phyloP scores from a whole-genome alignment of 2,113 vertebrate genomes.

The Caranx melampygus region DNA sequence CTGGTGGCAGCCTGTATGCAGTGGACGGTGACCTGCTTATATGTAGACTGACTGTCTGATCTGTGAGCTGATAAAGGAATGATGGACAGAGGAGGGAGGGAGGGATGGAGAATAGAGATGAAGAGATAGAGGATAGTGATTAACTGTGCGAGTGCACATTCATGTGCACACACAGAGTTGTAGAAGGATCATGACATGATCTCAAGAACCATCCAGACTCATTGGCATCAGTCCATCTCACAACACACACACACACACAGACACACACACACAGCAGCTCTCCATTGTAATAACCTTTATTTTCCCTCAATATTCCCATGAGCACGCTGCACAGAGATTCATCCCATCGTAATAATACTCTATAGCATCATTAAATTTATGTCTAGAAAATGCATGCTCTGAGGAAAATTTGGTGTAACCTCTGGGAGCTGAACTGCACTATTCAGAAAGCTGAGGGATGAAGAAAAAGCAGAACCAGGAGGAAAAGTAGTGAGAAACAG shows the following conservation, averaged over 20 bases:
- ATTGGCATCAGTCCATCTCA: constrained; percentile 55
- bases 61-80: constrained; percentile 13
- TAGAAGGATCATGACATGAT: constrained; percentile 43
- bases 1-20: neutral
- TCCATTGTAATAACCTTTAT: constrained; percentile 33
- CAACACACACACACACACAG: neutral
- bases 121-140: constrained; percentile 24
- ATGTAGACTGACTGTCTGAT: constrained; percentile 9
- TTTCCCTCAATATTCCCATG: neutral
- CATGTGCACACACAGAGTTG: constrained; percentile 14
- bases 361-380: neutral
- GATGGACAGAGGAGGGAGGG: constrained; percentile 9
- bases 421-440: too few species aligned
- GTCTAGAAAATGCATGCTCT: neutral
- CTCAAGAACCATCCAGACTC: constrained; percentile 41
- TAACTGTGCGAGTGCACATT: constrained; percentile 22
- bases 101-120: constrained; percentile 15
- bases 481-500: too few species aligned
- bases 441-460: too few species aligned
- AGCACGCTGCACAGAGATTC: neutral
- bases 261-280: constrained; percentile 16
- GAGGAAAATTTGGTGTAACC: neutral
- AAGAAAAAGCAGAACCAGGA: too few species aligned
- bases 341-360: neutral
- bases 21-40: constrained; percentile 49